phyloP scores from a whole-genome alignment of 2,888 invertebrate species.

The Agrotis clavis region DNA sequence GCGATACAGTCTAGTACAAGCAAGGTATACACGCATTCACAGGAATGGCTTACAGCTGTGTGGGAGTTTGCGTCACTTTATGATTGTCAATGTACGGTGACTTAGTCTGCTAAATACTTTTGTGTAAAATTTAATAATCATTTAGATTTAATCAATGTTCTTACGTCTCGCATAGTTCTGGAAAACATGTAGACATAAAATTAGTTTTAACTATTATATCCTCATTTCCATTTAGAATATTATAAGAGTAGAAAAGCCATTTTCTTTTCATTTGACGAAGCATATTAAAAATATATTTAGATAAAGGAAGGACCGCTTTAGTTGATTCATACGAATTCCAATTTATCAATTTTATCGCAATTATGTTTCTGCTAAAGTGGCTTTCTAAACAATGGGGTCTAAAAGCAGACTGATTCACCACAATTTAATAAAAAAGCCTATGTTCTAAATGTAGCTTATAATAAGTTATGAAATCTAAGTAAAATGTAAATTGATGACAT shows the following conservation, averaged over 20 bases:
- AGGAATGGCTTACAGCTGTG: conserved; percentile 64
- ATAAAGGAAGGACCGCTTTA: too few species aligned
- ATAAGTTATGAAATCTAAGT: conserved; percentile 34
- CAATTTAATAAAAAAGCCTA: not conserved
- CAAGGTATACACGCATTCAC: conserved; percentile 60
- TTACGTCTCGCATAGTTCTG: not conserved
- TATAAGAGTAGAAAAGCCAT: too few species aligned
- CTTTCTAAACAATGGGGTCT: too few species aligned
- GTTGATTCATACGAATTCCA: too few species aligned
- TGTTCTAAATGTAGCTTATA: conserved; percentile 38
- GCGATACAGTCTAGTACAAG: conserved; percentile 27
- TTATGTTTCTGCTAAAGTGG: too few species aligned
- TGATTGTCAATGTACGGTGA: conserved; percentile 25
- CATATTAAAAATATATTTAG: too few species aligned
- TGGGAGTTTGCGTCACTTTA: conserved; percentile 37
- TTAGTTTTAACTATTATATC: too few species aligned
- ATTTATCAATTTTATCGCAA: too few species aligned
- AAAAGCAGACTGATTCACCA: conserved; percentile 29
- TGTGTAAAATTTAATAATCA: not conserved
- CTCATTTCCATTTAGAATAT: too few species aligned
- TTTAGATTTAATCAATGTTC: not conserved
- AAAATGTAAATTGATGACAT: conserved; percentile 39
- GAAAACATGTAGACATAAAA: not conserved
- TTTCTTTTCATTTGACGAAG: too few species aligned
- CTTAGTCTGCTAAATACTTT: not conserved